Evolutionary conservation across 2,797 vertebrate genomes (phyloP).

Genomic region (Myotis findleyi): DNA sequence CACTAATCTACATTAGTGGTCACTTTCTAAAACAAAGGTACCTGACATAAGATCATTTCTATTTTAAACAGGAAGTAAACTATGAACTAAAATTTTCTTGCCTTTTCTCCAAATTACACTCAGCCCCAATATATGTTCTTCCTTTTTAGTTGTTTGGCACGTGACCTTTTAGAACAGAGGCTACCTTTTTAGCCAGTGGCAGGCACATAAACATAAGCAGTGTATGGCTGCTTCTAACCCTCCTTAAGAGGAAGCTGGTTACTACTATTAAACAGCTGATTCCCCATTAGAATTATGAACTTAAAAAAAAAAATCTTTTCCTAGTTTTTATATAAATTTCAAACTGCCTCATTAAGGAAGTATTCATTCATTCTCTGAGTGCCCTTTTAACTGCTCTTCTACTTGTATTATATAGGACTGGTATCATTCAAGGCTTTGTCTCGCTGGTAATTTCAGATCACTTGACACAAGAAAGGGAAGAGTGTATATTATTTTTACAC

Average conservation of each 20-base stretch:
- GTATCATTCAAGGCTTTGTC: not conserved
- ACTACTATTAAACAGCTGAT: not conserved
- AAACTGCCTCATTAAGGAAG: not conserved
- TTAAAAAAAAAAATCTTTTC: not conserved
- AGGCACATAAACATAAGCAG: not conserved
- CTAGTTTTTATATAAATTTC: not conserved
- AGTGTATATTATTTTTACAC: not conserved
- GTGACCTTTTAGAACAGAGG: not conserved
- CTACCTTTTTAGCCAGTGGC: not conserved
- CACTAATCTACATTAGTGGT: not conserved
- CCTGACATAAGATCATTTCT: not conserved
- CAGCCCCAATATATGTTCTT: not conserved
- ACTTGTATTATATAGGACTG: not conserved
- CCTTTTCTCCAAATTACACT: not conserved
- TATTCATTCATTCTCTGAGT: not conserved
- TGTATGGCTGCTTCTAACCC: not conserved
- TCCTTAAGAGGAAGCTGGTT: not conserved
- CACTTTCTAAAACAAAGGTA: constrained; percentile 26
- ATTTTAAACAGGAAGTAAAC: constrained; percentile 2
- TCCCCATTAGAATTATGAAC: not conserved
- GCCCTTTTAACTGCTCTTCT: not conserved
- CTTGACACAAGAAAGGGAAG: not conserved
- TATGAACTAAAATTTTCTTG: not conserved
- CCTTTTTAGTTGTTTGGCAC: not conserved
- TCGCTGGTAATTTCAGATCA: constrained; percentile 22